These are phyloP conservation scores for Epinotia brunnichana DNA, from an alignment of 2,888 invertebrate genomes.

Conservation along the genomic window DNA sequence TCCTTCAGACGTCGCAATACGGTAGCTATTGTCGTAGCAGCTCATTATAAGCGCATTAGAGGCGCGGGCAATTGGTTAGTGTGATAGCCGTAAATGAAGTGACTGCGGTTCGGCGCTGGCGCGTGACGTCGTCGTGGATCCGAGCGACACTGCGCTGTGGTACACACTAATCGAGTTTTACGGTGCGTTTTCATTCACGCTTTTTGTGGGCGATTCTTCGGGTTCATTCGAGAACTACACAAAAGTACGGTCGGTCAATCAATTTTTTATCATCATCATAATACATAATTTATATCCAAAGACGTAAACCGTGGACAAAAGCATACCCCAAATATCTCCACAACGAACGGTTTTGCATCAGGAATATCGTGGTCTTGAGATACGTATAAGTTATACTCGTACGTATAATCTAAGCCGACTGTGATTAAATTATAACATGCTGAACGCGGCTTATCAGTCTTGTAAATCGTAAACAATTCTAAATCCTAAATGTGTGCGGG, in stretches of 20 bases:
- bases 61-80: constrained; percentile 22
- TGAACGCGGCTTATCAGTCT: neutral
- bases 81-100: constrained; percentile 38
- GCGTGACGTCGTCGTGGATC: constrained; percentile 25
- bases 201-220: neutral
- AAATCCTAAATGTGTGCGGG: constrained; percentile 4
- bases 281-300: neutral
- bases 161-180: constrained; percentile 4
- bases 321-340: neutral
- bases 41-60: constrained; percentile 41
- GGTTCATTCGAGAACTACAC: neutral
- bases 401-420: neutral
- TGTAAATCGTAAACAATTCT: constrained; percentile 3
- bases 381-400: neutral
- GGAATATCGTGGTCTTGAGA: neutral
- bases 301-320: neutral
- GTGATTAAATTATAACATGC: neutral
- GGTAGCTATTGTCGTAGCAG: constrained; percentile 19
- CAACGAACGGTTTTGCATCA: neutral
- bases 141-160: neutral
- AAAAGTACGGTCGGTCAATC: neutral
- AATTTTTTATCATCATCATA: neutral
- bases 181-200: neutral
- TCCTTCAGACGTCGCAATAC: constrained; percentile 8
- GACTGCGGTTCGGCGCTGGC: constrained; percentile 16